phyloP scores from a whole-genome alignment of 2,888 invertebrate genomes.

The Nomada hirtipes region DNA sequence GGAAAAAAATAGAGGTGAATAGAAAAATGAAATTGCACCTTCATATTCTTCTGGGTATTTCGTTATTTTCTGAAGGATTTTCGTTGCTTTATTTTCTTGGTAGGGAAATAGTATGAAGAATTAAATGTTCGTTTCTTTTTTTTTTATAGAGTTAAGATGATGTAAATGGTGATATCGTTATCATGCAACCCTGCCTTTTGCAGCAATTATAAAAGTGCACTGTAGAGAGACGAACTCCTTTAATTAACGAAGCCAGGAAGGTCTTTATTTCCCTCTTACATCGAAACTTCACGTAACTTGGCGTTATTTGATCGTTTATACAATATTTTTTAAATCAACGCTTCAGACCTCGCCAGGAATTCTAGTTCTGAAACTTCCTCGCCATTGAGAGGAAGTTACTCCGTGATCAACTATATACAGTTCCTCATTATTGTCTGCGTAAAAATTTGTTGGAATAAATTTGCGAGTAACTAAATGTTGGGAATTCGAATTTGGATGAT shows the following conservation, averaged over 20 bases:
- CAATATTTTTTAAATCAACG: constrained; percentile 8
- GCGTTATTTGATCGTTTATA: constrained; percentile 9
- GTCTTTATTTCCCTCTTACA: constrained; percentile 3
- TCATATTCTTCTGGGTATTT: too few species aligned
- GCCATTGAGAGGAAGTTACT: background rate
- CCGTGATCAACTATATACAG: too few species aligned
- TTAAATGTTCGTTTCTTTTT: background rate
- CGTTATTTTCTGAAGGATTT: too few species aligned
- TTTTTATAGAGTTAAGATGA: background rate
- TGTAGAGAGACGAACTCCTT: background rate
- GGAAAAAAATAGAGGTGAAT: too few species aligned
- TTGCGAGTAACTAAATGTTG: too few species aligned
- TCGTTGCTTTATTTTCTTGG: background rate
- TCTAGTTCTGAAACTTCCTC: background rate
- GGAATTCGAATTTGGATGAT: too few species aligned
- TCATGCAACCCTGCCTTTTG: background rate
- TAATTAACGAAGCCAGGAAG: constrained; percentile 8
- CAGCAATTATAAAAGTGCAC: background rate
- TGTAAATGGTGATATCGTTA: background rate
- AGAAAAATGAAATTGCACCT: too few species aligned
- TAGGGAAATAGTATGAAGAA: background rate
- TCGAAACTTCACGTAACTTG: constrained; percentile 16
- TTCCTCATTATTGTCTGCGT: too few species aligned
- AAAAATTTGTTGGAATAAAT: too few species aligned
- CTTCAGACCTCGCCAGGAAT: background rate